Percentiles rank a stretch among this genome's conserved stretches.
phyloP scores from a whole-genome alignment of 1,140 invertebrate genomes.

The Charaxes varanes region DNA sequence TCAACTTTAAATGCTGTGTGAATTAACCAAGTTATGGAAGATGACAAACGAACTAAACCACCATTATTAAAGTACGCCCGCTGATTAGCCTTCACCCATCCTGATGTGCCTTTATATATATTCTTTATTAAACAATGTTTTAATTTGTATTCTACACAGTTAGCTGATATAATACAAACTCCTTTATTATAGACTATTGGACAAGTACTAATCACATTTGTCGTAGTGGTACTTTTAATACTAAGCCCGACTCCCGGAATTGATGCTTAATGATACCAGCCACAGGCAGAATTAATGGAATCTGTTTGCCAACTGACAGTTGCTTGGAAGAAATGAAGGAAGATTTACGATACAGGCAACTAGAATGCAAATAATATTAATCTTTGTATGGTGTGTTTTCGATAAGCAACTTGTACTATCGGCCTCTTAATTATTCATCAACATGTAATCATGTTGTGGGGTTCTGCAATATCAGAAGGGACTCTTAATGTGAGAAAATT shows the following conservation, averaged over 20 bases:
- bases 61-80: no score
- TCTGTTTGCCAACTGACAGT: conserved; percentile 26
- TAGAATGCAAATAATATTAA: conserved; percentile 25
- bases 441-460: neutral
- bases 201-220: conserved; percentile 23
- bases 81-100: no score
- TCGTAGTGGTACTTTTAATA: conserved; percentile 17
- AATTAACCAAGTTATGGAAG: no score
- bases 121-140: no score
- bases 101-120: no score
- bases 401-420: conserved; percentile 21
- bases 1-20: no score
- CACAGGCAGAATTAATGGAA: conserved; percentile 25
- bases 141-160: no score
- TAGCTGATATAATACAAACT: no score
- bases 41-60: no score
- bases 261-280: conserved; percentile 23
- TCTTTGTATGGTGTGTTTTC: conserved; percentile 10
- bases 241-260: conserved; percentile 22
- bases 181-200: conserved; percentile 18
- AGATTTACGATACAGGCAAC: conserved; percentile 25
- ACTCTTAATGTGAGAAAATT: no score
- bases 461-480: no score
- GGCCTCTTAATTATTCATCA: conserved; percentile 31
- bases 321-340: conserved; percentile 25